Base-by-base conservation (phyloP, 2,888 invertebrate species). In the Dryomyza anilis region DNA sequence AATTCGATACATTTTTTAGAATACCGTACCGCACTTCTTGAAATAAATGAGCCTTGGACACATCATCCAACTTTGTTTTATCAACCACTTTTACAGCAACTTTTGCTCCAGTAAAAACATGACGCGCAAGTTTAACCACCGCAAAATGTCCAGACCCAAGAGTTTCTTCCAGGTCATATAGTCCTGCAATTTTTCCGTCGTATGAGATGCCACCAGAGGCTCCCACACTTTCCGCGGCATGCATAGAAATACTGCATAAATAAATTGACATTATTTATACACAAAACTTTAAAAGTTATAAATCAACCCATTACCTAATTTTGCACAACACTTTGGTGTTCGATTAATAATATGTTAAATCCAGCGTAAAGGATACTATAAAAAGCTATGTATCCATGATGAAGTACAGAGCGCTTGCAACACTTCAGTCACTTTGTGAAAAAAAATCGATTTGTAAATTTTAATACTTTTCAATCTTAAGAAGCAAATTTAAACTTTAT, bases 41-140 rank as follows among this genome's bases (percentile, higher is more conserved):
- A 84, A 96, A 95, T 73, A 99, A 89, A 88, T 99, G 98, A 67
- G 95, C 92, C 78, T 93, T 91, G 19, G 98, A 97, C 45, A 96
- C 91, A 76, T 96, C 95, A 85, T 99, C 98, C 76, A 99, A 85
- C 85, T 98, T 98, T 76, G 92, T 95, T 85, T 99, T 99, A 84
- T 99, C 99, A 78, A 99, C 99, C 69, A 99, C 94, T 89, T 96
- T 96, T 62, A 96, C 96, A 63, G 96, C 96, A 64, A 98, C 98
- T 85, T 96, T 96, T 86, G 97, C 97, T 39, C 98, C 98, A 60
- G 99, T 99, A 84, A 99, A 98, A 65, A 98, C 98, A 87, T 99
- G 99, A 71, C 95, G 87, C 27, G 99, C 99, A 55, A 72, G 52
- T 65, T 72, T 98, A 52, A 98, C 98, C 69, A 98, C 96, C 71